Evolutionary conservation across 2,113 vertebrate species (phyloP).

Genomic region (Coptodon bakossiorum): DNA sequence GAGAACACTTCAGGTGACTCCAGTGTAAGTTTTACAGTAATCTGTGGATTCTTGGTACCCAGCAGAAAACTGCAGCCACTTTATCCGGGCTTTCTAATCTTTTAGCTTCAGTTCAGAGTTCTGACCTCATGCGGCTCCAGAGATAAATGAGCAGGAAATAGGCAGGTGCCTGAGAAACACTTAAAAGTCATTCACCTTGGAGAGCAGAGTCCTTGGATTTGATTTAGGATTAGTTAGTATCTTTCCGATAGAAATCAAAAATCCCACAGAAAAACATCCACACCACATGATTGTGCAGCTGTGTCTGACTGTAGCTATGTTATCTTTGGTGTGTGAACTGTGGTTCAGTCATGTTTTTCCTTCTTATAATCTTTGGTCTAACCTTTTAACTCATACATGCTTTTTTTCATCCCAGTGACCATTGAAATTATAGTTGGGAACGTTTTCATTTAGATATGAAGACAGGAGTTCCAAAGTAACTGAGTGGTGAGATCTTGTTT

Average conservation of each 20-base stretch:
- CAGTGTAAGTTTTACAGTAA: not conserved
- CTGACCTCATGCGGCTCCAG: rapidly evolving
- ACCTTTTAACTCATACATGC: rapidly evolving
- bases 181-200: not conserved
- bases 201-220: not conserved
- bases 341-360: not conserved
- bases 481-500: not conserved
- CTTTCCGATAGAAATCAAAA: rapidly evolving
- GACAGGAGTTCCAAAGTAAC: rapidly evolving
- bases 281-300: not conserved
- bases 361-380: rapidly evolving
- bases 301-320: not conserved
- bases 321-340: not conserved
- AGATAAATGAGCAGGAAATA: not conserved
- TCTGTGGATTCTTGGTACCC: not conserved
- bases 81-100: not conserved
- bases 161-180: not conserved
- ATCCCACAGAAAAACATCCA: not conserved
- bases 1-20: rapidly evolving
- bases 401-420: not conserved
- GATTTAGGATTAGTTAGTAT: not conserved
- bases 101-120: not conserved
- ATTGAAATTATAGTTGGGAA: not conserved
- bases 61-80: not conserved
- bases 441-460: not conserved